Evolutionary conservation across 2,888 invertebrate species (phyloP).

Genomic region (Cyclophora punctaria): DNA sequence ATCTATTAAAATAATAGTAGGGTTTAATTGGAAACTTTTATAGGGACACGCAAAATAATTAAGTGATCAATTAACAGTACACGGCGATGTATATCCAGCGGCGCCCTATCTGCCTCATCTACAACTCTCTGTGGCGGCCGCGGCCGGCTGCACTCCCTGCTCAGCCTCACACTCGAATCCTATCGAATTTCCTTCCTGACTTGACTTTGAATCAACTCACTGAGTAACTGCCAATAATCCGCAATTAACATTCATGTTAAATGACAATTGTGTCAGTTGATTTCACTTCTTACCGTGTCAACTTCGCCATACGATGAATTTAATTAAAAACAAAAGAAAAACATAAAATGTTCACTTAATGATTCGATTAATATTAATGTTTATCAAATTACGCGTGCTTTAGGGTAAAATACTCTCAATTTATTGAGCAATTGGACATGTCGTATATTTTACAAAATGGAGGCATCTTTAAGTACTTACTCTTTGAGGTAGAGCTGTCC

Average conservation of each 20-base stretch:
- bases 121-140: slow-evolving; percentile 32
- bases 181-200: slow-evolving; percentile 5
- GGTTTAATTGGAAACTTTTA: slow-evolving; percentile 65
- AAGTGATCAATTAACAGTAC: slow-evolving; percentile 69
- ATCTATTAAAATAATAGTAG: slow-evolving; percentile 67
- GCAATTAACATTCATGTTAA: no score
- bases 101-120: slow-evolving; percentile 48
- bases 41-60: slow-evolving; percentile 68
- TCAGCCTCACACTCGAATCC: slow-evolving; percentile 26
- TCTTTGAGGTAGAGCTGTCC: background rate
- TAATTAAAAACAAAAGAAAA: no score
- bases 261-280: background rate
- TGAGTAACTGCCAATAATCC: slow-evolving; percentile 14
- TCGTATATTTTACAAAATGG: no score
- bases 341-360: no score
- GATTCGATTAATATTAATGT: no score
- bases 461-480: background rate
- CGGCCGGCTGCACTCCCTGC: background rate
- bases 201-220: slow-evolving; percentile 14
- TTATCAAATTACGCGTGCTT: no score
- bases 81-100: slow-evolving; percentile 49
- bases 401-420: no score
- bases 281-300: background rate
- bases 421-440: no score
- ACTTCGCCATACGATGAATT: no score